A percentile compares a stretch with the other conserved stretches of the same genome.
phyloP scores from a whole-genome alignment of 2,888 invertebrate genomes.

The Lutraria lutraria region DNA sequence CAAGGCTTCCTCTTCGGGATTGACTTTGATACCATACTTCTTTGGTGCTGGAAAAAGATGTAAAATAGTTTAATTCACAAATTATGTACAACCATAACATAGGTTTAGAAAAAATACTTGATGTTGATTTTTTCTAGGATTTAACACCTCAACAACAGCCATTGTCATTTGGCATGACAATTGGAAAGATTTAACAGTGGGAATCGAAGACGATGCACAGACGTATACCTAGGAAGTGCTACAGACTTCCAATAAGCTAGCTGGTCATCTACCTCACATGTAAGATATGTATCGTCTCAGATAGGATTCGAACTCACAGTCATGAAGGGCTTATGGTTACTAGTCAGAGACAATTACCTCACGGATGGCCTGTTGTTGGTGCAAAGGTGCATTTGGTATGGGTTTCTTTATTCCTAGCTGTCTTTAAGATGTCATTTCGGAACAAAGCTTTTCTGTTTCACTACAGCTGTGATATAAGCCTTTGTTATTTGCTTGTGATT shows the following conservation, averaged over 20 bases:
- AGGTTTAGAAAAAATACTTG: too few species aligned
- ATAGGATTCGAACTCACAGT: background rate
- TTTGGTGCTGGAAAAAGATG: constrained; percentile 32
- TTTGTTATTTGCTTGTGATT: too few species aligned
- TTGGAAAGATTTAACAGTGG: too few species aligned
- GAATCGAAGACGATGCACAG: background rate
- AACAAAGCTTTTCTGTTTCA: too few species aligned
- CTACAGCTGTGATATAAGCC: too few species aligned
- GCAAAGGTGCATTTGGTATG: too few species aligned
- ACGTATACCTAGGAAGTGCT: background rate
- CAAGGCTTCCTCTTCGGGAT: constrained; percentile 56
- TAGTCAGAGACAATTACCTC: background rate
- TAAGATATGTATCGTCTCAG: background rate
- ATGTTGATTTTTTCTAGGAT: too few species aligned
- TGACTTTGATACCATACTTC: constrained; percentile 57
- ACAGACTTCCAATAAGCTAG: background rate
- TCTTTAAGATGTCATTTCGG: too few species aligned
- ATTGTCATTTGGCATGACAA: background rate
- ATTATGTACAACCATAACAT: background rate
- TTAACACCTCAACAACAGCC: too few species aligned
- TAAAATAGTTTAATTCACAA: background rate
- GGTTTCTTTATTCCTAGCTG: too few species aligned
- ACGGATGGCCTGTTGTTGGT: too few species aligned
- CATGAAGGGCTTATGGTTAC: background rate
- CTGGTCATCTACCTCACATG: background rate